These are phyloP conservation scores for Elanoides forficatus DNA, from an alignment of 2,113 vertebrate genomes.

Conservation along the genomic window DNA sequence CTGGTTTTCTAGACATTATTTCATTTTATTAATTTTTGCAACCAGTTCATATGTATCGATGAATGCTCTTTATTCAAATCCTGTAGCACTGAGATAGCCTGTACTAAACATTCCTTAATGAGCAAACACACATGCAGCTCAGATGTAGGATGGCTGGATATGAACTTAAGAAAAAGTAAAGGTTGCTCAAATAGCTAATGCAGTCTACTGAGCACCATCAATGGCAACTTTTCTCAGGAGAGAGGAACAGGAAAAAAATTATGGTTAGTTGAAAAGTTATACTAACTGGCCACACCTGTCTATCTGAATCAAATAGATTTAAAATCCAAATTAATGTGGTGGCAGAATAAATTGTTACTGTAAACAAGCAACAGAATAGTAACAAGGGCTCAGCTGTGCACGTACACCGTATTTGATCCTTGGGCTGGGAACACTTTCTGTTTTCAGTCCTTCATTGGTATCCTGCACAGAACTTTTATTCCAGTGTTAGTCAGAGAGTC, in stretches of 20 bases:
- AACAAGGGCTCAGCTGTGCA: not conserved
- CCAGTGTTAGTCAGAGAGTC: not conserved
- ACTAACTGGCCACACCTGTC: too few relatives aligned
- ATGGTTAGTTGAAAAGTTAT: not conserved
- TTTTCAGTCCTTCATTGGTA: not conserved
- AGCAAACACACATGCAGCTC: not conserved
- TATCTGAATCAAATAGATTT: not conserved
- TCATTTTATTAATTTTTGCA: not conserved
- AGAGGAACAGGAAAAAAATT: not conserved
- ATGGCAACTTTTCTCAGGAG: not conserved
- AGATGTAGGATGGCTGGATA: not conserved
- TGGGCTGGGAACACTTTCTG: not conserved
- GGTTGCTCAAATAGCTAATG: not conserved
- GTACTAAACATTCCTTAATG: not conserved
- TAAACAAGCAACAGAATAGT: not conserved
- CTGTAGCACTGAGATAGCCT: not conserved
- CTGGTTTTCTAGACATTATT: not conserved
- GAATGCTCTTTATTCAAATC: not conserved
- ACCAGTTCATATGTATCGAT: not conserved
- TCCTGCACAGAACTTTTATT: not conserved
- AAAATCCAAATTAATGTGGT: not conserved
- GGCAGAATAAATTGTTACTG: not conserved
- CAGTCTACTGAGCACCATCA: not conserved
- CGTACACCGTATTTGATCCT: rapidly evolving
- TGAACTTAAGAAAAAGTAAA: not conserved